A percentile compares a stretch with the other conserved stretches of the same genome.
phyloP scores from a whole-genome alignment of 2,797 vertebrate genomes.

The Danio tinwini region DNA sequence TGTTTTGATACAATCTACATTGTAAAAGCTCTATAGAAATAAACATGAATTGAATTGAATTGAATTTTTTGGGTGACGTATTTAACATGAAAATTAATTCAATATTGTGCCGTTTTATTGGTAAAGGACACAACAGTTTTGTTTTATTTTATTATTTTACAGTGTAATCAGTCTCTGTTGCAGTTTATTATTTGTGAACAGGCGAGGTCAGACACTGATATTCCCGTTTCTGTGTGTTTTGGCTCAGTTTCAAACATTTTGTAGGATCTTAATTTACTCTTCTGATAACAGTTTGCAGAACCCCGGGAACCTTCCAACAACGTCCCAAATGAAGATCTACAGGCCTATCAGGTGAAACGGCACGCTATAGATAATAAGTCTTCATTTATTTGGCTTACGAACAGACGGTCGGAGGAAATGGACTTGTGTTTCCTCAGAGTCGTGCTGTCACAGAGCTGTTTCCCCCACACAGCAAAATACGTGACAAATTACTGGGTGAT shows the following conservation, averaged over 20 bases:
- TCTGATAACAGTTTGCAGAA: constrained; percentile 40
- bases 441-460: background rate
- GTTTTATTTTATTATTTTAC: background rate
- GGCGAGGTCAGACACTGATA: background rate
- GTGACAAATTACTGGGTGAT: constrained; percentile 49
- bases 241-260: background rate
- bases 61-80: too few species aligned
- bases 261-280: constrained; percentile 3
- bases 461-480: constrained; percentile 44
- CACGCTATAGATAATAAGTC: constrained; percentile 33
- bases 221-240: constrained; percentile 15
- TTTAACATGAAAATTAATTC: too few species aligned
- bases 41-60: too few species aligned
- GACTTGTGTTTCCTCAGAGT: constrained; percentile 1
- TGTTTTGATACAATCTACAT: too few species aligned
- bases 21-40: too few species aligned
- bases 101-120: too few species aligned
- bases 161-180: background rate
- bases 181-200: background rate
- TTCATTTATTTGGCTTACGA: background rate
- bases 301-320: constrained; percentile 9
- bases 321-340: constrained; percentile 37
- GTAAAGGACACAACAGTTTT: too few species aligned
- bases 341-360: constrained; percentile 29
- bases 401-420: constrained; percentile 14